Conservation (phyloP, 2,797 vertebrate species). For the Naso thynnoides region DNA sequence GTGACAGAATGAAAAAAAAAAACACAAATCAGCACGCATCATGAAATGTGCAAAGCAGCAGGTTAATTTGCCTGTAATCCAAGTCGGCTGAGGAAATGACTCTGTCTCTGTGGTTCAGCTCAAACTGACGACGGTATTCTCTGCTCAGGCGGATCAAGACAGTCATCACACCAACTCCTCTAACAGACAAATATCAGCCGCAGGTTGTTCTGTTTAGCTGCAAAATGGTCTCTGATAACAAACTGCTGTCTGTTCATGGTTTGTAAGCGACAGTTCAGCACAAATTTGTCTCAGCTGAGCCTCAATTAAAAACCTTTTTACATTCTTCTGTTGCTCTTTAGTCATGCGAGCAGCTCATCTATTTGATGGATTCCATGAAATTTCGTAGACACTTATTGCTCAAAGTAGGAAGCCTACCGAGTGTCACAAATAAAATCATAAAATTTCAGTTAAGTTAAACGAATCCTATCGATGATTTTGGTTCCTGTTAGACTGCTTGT, state of each 20-base stretch:
- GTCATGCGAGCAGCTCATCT: no score
- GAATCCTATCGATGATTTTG: no score
- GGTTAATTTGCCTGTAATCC: constrained; percentile 18
- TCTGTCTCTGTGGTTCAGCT: neutral
- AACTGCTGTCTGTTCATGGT: neutral
- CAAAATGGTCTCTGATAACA: neutral
- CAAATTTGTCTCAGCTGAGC: neutral
- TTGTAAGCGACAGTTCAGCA: neutral
- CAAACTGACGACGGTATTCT: neutral
- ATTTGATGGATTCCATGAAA: no score
- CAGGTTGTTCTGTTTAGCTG: neutral
- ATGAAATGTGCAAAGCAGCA: constrained; percentile 9
- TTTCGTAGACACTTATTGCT: no score
- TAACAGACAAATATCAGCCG: neutral
- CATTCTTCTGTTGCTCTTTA: neutral
- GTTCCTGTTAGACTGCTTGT: no score
- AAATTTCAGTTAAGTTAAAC: no score
- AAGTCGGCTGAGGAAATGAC: constrained; percentile 7
- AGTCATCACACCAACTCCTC: neutral
- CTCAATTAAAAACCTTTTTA: neutral
- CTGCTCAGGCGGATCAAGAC: neutral
- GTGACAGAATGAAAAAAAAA: neutral
- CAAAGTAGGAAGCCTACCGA: no score
- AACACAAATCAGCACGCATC: neutral
- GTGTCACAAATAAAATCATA: no score